A percentile compares a stretch with the other conserved stretches of the same genome.
phyloP scores from a whole-genome alignment of 2,797 vertebrate genomes.

The Platyrinchus mystaceus region DNA sequence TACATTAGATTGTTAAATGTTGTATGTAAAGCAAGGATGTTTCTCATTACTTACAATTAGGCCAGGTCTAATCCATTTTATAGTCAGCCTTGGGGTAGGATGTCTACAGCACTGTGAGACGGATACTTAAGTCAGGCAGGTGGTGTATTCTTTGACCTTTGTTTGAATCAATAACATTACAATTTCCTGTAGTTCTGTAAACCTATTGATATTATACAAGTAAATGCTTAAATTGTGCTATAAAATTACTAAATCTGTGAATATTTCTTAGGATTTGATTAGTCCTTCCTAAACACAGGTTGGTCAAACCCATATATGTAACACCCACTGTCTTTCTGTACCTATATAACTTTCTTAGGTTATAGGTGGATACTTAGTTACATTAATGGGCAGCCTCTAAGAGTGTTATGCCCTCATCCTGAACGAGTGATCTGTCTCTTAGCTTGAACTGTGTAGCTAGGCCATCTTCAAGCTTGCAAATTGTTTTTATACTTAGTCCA shows the following conservation, averaged over 20 bases:
- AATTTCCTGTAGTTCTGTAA: neutral
- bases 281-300: neutral
- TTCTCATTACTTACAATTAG: neutral
- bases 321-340: neutral
- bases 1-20: neutral
- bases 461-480: neutral
- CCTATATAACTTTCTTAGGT: neutral
- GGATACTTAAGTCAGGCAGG: neutral
- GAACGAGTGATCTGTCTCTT: neutral
- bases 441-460: neutral
- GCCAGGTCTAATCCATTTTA: neutral
- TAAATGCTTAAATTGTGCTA: neutral
- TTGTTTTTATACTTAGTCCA: neutral
- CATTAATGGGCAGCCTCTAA: neutral
- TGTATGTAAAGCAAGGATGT: neutral
- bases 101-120: neutral
- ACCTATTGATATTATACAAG: neutral
- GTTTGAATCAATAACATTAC: neutral
- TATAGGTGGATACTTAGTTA: neutral
- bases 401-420: neutral
- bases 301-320: neutral
- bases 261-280: neutral
- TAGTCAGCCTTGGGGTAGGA: neutral
- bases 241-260: neutral
- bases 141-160: neutral